A percentile compares a stretch with the other conserved stretches of the same genome.
phyloP scores from a whole-genome alignment of 2,797 vertebrate species.

The Pseudomugil tenellus region DNA sequence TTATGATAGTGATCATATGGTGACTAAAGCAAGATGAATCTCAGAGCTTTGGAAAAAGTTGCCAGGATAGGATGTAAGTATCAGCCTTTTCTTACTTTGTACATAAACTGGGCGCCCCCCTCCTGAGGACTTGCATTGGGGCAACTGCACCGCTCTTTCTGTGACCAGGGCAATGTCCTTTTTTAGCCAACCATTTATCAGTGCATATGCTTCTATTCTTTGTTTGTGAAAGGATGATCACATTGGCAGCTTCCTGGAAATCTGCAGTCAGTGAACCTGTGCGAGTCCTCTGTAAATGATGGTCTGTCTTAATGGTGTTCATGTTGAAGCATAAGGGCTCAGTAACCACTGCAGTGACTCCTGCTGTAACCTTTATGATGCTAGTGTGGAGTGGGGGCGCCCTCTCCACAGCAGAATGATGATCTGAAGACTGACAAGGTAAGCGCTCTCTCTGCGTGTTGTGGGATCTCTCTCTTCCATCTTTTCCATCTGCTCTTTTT shows the following conservation, averaged over 20 bases:
- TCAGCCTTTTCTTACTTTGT: constrained; percentile 98
- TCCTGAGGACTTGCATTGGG: constrained; percentile 98
- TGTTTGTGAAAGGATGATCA: constrained; percentile 1
- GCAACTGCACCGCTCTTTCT: constrained; percentile 89
- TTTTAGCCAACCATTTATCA: constrained; percentile 20
- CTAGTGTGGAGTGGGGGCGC: constrained; percentile 91
- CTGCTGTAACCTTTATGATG: constrained; percentile 90
- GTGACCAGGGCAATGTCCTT: constrained; percentile 13
- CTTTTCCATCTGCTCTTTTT: constrained; percentile 23
- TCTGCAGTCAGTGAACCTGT: constrained; percentile 95
- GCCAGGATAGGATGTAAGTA: constrained; percentile 99
- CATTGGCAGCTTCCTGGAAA: constrained; percentile 47
- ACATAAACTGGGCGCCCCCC: constrained; percentile 97
- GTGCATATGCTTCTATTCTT: not conserved
- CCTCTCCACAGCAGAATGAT: constrained; percentile 98
- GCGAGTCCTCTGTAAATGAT: constrained; percentile 89
- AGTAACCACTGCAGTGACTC: constrained; percentile 89
- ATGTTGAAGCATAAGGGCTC: constrained; percentile 77
- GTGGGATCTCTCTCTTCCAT: constrained; percentile 41
- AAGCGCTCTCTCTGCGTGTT: constrained; percentile 82
- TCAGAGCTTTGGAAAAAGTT: constrained; percentile 99
- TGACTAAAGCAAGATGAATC: constrained; percentile 99
- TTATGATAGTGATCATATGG: constrained; percentile 99
- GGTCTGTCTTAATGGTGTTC: constrained; percentile 84
- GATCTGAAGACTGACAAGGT: constrained; percentile 97